These are phyloP conservation scores for Tribolium madens DNA, from an alignment of 1,140 invertebrate species.

Conservation along the genomic window DNA sequence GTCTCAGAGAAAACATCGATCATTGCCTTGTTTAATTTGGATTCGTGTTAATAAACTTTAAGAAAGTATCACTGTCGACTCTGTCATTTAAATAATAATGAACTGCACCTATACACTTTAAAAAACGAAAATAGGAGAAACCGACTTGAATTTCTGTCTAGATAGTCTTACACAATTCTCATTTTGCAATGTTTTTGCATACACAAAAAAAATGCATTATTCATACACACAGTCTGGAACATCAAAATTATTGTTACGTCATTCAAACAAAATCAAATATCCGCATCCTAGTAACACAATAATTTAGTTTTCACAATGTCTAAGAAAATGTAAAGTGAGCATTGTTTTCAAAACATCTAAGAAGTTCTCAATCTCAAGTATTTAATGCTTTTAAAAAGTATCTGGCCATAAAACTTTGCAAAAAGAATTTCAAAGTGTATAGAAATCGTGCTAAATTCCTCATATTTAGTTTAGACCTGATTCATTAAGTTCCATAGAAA, in stretches of 20 bases:
- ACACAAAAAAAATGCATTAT: slow-evolving; percentile 30
- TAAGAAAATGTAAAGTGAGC: not conserved
- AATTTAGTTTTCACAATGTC: not conserved
- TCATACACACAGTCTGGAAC: not conserved
- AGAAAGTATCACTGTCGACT: slow-evolving; percentile 1
- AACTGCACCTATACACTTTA: slow-evolving; percentile 23
- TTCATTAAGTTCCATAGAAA: slow-evolving; percentile 14
- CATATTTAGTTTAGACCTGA: not conserved
- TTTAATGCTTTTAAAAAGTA: not conserved
- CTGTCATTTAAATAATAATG: slow-evolving; percentile 30
- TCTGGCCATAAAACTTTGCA: not conserved
- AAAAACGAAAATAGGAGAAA: slow-evolving; percentile 31
- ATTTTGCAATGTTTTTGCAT: slow-evolving; percentile 24
- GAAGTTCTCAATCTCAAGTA: not conserved
- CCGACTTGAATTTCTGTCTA: not conserved
- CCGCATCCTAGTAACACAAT: not conserved
- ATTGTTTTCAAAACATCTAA: not conserved
- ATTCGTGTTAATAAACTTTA: not conserved
- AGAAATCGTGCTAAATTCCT: slow-evolving; percentile 12
- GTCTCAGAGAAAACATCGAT: not conserved
- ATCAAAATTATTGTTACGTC: not conserved
- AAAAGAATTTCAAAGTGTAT: slow-evolving; percentile 2
- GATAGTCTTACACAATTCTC: slow-evolving; percentile 13
- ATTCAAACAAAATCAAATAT: not conserved
- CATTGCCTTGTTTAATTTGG: not conserved